Conservation (phyloP, 2,113 vertebrate species). For the Hydrochoerus hydrochaeris region DNA sequence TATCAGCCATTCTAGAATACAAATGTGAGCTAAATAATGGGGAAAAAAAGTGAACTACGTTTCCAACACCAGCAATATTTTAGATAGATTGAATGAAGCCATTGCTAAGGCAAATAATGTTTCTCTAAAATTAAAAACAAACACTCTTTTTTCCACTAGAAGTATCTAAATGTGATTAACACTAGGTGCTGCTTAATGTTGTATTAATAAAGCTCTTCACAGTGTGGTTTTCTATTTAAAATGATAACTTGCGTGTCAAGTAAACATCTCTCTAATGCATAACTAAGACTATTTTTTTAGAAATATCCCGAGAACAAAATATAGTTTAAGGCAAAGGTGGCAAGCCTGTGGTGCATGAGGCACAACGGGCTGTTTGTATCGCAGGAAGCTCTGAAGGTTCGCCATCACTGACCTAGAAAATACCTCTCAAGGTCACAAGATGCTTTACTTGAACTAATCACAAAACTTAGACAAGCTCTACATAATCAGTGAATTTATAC, state of each 20-base stretch:
- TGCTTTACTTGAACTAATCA: background rate
- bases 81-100: background rate
- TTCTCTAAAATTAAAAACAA: conserved; percentile 48
- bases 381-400: background rate
- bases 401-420: background rate
- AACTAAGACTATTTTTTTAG: conserved; percentile 12
- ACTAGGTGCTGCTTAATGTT: background rate
- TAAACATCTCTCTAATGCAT: background rate
- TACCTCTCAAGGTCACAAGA: background rate
- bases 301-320: conserved; percentile 2
- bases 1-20: background rate
- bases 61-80: conserved; percentile 3
- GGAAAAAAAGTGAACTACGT: background rate
- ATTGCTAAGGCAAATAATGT: background rate
- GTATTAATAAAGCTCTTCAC: background rate
- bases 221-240: background rate
- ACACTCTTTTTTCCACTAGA: background rate
- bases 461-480: background rate
- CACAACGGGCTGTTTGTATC: background rate
- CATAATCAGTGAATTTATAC: background rate
- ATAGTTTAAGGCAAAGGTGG: background rate
- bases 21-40: background rate
- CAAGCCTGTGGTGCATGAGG: background rate
- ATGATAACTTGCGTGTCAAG: background rate
- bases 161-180: conserved; percentile 25